Evolutionary conservation across 2,113 vertebrate genomes (phyloP).

Genomic region (Alexandromys fortis): DNA sequence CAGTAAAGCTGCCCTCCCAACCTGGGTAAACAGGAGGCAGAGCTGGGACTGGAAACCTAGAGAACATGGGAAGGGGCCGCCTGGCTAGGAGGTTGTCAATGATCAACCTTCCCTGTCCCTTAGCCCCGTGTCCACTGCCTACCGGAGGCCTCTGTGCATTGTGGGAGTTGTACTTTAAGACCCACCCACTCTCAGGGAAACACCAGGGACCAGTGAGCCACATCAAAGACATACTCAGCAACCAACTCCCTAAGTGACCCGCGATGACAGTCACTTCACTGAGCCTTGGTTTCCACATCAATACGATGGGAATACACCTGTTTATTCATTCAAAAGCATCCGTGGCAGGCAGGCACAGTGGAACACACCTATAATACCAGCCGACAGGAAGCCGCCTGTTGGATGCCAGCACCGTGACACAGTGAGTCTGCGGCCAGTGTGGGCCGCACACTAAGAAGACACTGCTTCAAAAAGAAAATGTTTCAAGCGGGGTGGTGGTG

Average conservation of each 20-base stretch:
- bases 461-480: not conserved
- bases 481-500: no score
- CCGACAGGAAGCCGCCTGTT: not conserved
- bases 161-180: no score
- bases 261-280: not conserved
- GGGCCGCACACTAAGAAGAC: not conserved
- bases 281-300: constrained; percentile 1
- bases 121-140: fast-evolving
- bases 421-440: not conserved
- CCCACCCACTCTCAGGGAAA: not conserved
- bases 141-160: not conserved
- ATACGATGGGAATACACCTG: not conserved
- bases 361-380: not conserved
- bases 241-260: not conserved
- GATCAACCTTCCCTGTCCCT: not conserved
- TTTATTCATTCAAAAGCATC: not conserved
- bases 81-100: not conserved
- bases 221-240: not conserved
- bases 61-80: not conserved
- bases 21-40: not conserved
- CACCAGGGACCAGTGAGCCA: not conserved
- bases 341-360: not conserved
- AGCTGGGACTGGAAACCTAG: not conserved
- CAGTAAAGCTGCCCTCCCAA: not conserved
- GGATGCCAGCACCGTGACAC: not conserved